Evolutionary conservation across 2,888 invertebrate species (phyloP), one percentile per base, ranked within the genome.

Genomic region (Parascotia fuliginaria): DNA sequence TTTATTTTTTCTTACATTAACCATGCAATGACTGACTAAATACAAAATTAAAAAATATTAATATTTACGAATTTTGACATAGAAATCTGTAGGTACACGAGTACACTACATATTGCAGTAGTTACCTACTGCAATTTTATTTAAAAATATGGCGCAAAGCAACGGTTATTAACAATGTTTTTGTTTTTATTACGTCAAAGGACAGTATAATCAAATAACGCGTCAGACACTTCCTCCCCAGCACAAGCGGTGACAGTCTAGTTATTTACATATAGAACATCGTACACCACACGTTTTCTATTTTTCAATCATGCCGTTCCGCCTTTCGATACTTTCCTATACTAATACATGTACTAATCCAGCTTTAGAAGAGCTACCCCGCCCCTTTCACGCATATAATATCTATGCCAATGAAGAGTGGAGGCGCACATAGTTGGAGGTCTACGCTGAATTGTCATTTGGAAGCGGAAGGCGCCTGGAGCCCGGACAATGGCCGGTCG

Each of bases 291-390:
- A 81, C 80, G 81, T 81, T 90, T 89, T 88, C 86, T 85, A 87
- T 87, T 90, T 90, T 89, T 89, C 87, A 88, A 88, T 87, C 85
- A 78, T 72, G 71, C 65, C 84, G 83, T 89, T 90, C 87, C 87
- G 86, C 87, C 85, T 89, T 89, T 90, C 87, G 79, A 85, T 89
- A 88, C 85, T 88, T 89, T 89, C 85, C 80, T 89, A 83, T 76
- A 84, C 80, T 80, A 84, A 83, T 77, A 79, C 71, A 78, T 73
- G 67, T 61, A 70, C 59, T 61, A 46, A 64, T 72, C 88, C 82
- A 83, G 60, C 51, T 31, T 69, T 65, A 53, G 28, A 29, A 48
- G 87, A 65, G 14, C 85, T 65, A 19, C 74, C 69, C 56, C 70
- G 53, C 70, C 79, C 66, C 78, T 64, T 72, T 66, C 48, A 59